Base-by-base conservation (phyloP, 2,888 invertebrate species). In the Matsumyia berberina region DNA sequence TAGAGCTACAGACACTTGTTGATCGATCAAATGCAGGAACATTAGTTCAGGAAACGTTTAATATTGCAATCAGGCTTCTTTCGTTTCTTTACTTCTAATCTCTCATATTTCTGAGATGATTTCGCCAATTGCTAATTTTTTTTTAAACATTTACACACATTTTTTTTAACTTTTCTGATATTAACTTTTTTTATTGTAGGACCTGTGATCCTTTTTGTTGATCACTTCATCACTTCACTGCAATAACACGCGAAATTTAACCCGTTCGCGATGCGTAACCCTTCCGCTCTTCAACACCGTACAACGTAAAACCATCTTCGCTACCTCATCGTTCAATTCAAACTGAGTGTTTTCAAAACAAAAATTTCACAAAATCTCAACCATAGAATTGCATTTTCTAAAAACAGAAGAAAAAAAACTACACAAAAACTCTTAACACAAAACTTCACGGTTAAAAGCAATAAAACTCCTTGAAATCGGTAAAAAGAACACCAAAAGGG, bases 301-400 rank as follows among this genome's bases (percentile, higher is more conserved):
- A n/a, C 35, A 67, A 57, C 39, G 42, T 35, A 17, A 49, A 69
- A 79, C 69, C 90, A 89, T 90, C 90, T 88, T 86, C 87, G 86
- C 89, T 42, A 80, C 86, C 88, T 87, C 89, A 86, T 88, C 87
- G 88, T 87, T 88, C 86, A 88, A 88, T 88, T 89, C 89, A 89
- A 88, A 91, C 91, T 91, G 91, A 91, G 89, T 89, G 83, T 88
- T 89, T 90, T 90, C 89, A 89, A 89, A 89, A 91, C 86, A 86
- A 62, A 74, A 80, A 72, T 86, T 81, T 86, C 77, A 85, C 78
- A 87, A 86, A 70, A 79, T 57, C 39, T 39, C 55, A 44, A 35
- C 9, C 66, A 66, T 57, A 35, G 69, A 69, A 85, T 69, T 85
- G 78, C 74, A 78, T 62, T 62, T 87, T 85, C 80, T 57, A 69